These are phyloP conservation scores for Ylistrum balloti DNA, from an alignment of 1,140 invertebrate genomes.

Conservation along the genomic window DNA sequence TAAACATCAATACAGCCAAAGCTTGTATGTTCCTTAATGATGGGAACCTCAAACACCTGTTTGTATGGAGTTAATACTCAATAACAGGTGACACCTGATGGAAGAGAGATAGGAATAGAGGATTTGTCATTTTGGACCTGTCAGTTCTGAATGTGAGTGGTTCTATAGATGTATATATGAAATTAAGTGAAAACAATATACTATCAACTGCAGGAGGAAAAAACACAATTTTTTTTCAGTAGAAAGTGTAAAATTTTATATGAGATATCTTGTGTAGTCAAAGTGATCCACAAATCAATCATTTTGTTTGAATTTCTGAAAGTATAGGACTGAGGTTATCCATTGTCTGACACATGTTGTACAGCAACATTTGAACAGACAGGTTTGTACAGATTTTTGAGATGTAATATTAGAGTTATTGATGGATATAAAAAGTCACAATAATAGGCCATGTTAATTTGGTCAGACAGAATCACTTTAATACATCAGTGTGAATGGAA, in stretches of 20 bases:
- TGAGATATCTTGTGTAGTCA: too few species aligned
- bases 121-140: background rate
- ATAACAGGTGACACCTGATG: conserved; percentile 4
- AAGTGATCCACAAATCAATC: too few species aligned
- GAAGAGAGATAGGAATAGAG: background rate
- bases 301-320: too few species aligned
- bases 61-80: background rate
- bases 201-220: too few species aligned
- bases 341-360: too few species aligned
- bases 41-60: background rate
- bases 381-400: conserved; percentile 6
- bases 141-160: background rate
- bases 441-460: conserved; percentile 16
- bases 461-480: conserved; percentile 6
- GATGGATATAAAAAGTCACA: conserved; percentile 16
- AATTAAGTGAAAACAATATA: too few species aligned
- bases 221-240: too few species aligned
- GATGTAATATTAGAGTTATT: background rate
- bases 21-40: background rate
- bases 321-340: too few species aligned
- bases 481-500: background rate
- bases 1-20: background rate
- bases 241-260: too few species aligned
- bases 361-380: background rate
- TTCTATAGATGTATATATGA: too few species aligned